Evolutionary conservation across 2,797 vertebrate species (phyloP), one percentile per base, ranked within the genome.

Genomic region (Chanos chanos): DNA sequence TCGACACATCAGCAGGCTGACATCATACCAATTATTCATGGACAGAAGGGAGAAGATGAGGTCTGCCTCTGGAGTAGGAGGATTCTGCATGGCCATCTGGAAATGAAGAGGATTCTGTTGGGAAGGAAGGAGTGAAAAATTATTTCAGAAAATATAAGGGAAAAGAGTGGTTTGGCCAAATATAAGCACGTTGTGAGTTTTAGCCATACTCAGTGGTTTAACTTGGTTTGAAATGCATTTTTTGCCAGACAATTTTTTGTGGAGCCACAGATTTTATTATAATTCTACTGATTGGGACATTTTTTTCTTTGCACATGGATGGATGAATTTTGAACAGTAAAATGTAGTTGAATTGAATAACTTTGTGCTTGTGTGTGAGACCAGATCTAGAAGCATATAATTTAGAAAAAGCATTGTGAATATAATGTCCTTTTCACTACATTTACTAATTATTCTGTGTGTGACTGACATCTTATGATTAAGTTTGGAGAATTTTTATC

Each of bases 1-100:
- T 77, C 93, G 93, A 86, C 96, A 99, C 19, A 97, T 84, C 67
- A 99, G 78, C 57, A 98, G 81, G 75, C 94, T 97, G 84, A 97
- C 92, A 77, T 98, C 95, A 80, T 93, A 96, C 96, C 96, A 99
- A 81, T 89, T 94, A 79, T 98, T 98, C 90, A 95, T 93, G 7
- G 90, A 86, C 75, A 99, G 90, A 74, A 99, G 91, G 0, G 91
- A 91, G 80, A 93, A 89, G 79, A 97, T 92, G 64, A 99, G 88
- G 0, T 92, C 88, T 15, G 85, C 90, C 61, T 90, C 83, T 74
- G 91, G 81, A 81, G 87, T 73, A 79, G 86, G 24, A 60, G 94
- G 80, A 78, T 89, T 92, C 77, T 85, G 90, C 91, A 97, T 91
- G 67, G 91, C 92, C 91, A 97, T 90, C 80, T 99, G 96, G 65